Evolutionary conservation across 1,140 invertebrate species (phyloP), one percentile per base, ranked within the genome.

Genomic region (Hesperophylax magnus): DNA sequence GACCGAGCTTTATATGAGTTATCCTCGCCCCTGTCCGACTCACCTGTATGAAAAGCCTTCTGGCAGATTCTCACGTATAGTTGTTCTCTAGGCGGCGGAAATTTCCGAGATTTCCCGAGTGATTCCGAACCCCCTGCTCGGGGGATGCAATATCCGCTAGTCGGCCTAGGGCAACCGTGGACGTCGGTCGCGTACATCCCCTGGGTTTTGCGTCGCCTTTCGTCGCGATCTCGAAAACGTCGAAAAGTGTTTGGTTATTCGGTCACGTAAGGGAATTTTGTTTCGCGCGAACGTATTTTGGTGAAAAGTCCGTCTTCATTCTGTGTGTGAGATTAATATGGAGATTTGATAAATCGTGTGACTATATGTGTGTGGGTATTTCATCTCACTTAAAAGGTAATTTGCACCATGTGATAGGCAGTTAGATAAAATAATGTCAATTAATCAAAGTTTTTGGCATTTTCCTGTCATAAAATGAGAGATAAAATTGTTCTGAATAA

Each of bases 131-230:
- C 24, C 63, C 24, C 18, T 20, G 54, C 52, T 69, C 56, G n/a
- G 65, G 65, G 67, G 77, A 31, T 78, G 80, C 77, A 61, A 53
- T 34, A 22, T 54, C 39, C 76, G 69, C 34, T 60, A 83, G 82
- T 83, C 82, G 82, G 82, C 78, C 80, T 31, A 60, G 58, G 77
- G 82, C 82, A 52, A 54, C 75, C 82, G 54, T 60, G 17, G 69
- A 52, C 17, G 52, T n/a, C 18, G 65, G 15, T 54, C 61, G 76
- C n/a, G 34, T 53, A 15, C 54, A 18, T n/a, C 47, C 39, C 27
- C 34, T 15, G 34, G 56, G 22, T 77, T 77, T 53, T 65, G 60
- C 75, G 58, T 39, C 34, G 61, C 52, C 53, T 58, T 60, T 56
- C 72, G 79, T 47, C 72, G 79, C 72, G 79, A 76, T 74, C 77